phyloP scores from a whole-genome alignment of 2,888 invertebrate genomes.

The Serripes groenlandicus region DNA sequence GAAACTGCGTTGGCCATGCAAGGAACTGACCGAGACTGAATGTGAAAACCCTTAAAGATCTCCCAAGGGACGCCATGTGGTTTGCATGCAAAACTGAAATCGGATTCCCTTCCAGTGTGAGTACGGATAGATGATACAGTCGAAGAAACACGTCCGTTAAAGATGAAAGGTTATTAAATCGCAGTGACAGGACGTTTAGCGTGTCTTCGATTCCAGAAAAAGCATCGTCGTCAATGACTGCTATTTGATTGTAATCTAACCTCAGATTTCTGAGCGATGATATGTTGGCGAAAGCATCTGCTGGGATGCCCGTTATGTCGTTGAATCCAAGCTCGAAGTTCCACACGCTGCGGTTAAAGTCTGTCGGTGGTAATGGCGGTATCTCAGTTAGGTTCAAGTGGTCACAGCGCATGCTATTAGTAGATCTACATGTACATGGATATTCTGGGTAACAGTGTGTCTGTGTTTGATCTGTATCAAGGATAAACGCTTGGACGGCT shows the following conservation, averaged over 20 bases:
- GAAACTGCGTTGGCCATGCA: background rate
- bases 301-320: background rate
- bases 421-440: background rate
- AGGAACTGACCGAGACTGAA: background rate
- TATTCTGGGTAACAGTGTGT: background rate
- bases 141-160: background rate
- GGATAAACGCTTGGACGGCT: too few relatives aligned
- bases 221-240: background rate
- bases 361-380: background rate
- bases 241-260: background rate
- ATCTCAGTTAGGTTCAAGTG: conserved; percentile 1
- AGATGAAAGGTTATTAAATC: background rate
- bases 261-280: background rate
- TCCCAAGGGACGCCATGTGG: background rate
- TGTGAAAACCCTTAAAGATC: background rate
- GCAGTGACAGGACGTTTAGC: background rate
- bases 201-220: background rate
- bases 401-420: background rate
- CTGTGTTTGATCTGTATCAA: too few relatives aligned
- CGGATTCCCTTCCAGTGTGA: conserved; percentile 2
- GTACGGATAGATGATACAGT: background rate
- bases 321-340: background rate
- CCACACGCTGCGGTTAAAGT: background rate
- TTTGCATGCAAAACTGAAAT: background rate
- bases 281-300: background rate